These are phyloP conservation scores for Popillia japonica DNA, from an alignment of 1,140 invertebrate genomes.

Conservation along the genomic window DNA sequence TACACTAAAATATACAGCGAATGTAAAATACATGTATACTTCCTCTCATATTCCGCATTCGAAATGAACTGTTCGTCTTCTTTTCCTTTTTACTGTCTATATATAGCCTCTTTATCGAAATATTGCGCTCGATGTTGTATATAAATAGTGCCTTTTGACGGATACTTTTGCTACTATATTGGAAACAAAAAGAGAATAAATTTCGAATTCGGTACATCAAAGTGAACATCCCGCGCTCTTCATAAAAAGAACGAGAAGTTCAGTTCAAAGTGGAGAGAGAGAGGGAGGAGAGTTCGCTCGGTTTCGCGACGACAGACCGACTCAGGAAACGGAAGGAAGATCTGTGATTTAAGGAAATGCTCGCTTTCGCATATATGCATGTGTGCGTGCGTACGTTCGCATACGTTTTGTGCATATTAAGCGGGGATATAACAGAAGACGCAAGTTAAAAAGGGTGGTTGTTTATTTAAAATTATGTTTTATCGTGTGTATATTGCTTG, in stretches of 20 bases:
- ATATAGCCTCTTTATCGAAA: neutral
- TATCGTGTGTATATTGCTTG: no score
- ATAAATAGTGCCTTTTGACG: slow-evolving; percentile 18
- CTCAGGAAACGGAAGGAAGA: neutral
- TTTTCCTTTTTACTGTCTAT: neutral
- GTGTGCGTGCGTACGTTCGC: neutral
- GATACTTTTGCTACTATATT: neutral
- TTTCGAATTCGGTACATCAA: slow-evolving; percentile 11
- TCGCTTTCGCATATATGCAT: neutral
- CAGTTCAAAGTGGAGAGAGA: neutral
- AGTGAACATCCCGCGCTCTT: neutral
- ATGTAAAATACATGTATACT: no score
- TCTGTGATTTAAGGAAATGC: slow-evolving; percentile 1
- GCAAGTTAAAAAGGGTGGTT: neutral
- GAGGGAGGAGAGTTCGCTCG: neutral
- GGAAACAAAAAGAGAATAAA: slow-evolving; percentile 15
- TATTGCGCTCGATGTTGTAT: slow-evolving; percentile 5
- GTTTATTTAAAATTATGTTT: no score
- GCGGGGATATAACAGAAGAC: neutral
- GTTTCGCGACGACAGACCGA: neutral
- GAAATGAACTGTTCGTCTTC: neutral
- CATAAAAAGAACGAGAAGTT: neutral
- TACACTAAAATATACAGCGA: no score
- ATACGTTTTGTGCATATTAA: neutral
- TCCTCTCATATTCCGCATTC: neutral